phyloP scores from a whole-genome alignment of 2,113 vertebrate species.

The Apus apus region DNA sequence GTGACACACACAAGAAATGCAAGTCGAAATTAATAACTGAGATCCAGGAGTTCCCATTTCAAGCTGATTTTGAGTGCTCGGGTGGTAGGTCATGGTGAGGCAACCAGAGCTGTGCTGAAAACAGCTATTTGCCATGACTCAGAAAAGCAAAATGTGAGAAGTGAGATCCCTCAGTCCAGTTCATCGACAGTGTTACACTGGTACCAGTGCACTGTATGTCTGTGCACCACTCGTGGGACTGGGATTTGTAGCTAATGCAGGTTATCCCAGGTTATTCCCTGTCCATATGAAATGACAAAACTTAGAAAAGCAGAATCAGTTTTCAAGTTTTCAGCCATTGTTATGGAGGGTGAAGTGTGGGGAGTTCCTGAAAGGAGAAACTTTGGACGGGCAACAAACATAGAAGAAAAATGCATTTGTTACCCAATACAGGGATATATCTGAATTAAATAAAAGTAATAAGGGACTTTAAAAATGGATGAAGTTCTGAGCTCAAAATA shows the following conservation, averaged over 20 bases:
- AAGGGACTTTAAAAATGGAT: neutral
- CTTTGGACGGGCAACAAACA: neutral
- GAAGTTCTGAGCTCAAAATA: neutral
- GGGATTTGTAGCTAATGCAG: neutral
- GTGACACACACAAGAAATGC: neutral
- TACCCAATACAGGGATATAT: neutral
- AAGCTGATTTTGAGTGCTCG: neutral
- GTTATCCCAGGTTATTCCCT: neutral
- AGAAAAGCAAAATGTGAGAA: neutral
- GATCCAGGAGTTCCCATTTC: neutral
- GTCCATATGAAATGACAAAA: neutral
- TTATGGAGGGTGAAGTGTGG: neutral
- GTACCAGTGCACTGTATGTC: neutral
- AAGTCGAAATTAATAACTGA: neutral
- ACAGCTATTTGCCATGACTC: neutral
- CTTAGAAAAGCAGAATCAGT: neutral
- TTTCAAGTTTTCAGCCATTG: neutral
- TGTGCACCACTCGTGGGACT: neutral
- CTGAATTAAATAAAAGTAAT: neutral
- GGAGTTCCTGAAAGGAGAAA: neutral
- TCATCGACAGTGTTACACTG: neutral
- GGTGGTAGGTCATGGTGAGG: neutral
- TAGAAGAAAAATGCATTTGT: neutral
- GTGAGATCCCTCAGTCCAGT: fast-evolving
- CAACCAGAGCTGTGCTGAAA: neutral